Evolutionary conservation across 2,797 vertebrate species (phyloP).

Genomic region (Adrianichthys oophorus): DNA sequence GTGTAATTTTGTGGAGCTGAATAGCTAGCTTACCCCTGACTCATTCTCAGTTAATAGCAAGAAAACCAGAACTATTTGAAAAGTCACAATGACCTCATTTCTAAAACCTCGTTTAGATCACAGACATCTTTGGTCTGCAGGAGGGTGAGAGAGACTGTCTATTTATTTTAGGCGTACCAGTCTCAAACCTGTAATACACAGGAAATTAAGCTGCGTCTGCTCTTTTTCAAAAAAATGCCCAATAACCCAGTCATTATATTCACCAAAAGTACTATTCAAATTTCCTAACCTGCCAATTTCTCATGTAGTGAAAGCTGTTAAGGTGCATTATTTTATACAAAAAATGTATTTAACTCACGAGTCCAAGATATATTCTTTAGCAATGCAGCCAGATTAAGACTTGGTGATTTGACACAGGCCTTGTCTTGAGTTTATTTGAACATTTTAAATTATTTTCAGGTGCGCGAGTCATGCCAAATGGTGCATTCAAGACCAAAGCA

Average conservation of each 20-base stretch:
- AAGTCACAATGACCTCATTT: constrained; percentile 15
- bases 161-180: constrained; percentile 3
- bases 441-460: too few relatives aligned
- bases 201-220: constrained; percentile 13
- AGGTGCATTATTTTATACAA: too few relatives aligned
- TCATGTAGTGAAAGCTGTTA: too few relatives aligned
- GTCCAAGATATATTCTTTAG: too few relatives aligned
- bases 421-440: too few relatives aligned
- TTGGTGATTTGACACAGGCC: too few relatives aligned
- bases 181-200: constrained; percentile 11
- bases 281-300: neutral
- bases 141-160: constrained; percentile 3
- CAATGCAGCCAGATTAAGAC: too few relatives aligned
- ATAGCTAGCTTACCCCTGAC: constrained; percentile 19
- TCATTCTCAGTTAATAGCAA: constrained; percentile 1
- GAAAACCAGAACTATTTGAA: constrained; percentile 6
- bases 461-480: too few relatives aligned
- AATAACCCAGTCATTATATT: neutral
- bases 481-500: too few relatives aligned
- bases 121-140: constrained; percentile 13
- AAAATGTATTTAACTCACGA: too few relatives aligned
- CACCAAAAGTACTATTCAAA: neutral
- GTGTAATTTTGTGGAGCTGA: constrained; percentile 12
- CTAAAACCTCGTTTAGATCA: constrained; percentile 16
- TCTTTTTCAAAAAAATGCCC: neutral